A percentile compares a stretch with the other conserved stretches of the same genome.
phyloP scores from a whole-genome alignment of 2,888 invertebrate genomes.

The Lasius platythorax region DNA sequence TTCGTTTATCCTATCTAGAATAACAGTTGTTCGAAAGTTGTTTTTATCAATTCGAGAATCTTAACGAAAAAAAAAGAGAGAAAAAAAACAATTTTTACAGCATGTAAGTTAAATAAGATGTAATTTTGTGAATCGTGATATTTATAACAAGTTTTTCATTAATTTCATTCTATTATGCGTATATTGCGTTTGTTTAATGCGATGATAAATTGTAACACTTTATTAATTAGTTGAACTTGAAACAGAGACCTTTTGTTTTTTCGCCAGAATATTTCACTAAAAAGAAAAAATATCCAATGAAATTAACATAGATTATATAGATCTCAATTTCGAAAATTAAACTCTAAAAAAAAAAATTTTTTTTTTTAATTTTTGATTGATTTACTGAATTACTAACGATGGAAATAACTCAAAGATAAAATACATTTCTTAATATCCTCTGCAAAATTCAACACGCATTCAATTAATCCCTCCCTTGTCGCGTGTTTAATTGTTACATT shows the following conservation, averaged over 20 bases:
- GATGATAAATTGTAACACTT: neutral
- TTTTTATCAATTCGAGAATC: neutral
- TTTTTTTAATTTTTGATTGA: neutral
- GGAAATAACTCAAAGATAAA: neutral
- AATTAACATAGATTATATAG: neutral
- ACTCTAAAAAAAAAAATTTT: neutral
- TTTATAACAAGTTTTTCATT: neutral
- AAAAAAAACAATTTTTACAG: neutral
- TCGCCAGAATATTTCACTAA: neutral
- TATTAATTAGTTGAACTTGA: constrained; percentile 3
- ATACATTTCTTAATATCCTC: neutral
- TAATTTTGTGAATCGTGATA: neutral
- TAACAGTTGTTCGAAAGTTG: neutral
- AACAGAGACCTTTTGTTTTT: neutral
- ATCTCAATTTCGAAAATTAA: neutral
- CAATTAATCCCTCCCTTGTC: neutral
- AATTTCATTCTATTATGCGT: neutral
- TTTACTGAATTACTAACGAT: neutral
- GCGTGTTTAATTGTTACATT: neutral
- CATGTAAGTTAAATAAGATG: neutral
- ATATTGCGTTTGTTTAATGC: neutral
- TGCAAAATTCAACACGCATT: constrained; percentile 9
- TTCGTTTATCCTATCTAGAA: constrained; percentile 19
- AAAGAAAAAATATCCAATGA: neutral
- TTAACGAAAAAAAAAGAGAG: neutral